Conservation (phyloP, 2,888 invertebrate genomes). For the Augiades crinisus region DNA sequence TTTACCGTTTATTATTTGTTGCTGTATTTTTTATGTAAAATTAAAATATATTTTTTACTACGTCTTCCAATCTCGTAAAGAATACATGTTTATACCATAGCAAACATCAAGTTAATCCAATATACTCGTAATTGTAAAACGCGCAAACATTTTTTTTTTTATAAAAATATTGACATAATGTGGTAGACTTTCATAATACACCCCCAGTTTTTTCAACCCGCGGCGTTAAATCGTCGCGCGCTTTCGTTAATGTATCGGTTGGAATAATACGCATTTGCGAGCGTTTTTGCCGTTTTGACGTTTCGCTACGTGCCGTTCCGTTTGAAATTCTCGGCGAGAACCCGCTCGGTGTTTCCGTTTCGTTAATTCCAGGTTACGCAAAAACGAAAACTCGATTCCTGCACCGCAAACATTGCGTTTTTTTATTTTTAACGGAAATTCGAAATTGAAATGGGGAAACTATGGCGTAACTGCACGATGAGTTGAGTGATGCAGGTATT, state of each 20-base stretch:
- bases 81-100: too few relatives aligned
- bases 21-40: too few relatives aligned
- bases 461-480: constrained; percentile 13
- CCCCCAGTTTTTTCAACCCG: constrained; percentile 52
- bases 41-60: too few relatives aligned
- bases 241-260: constrained; percentile 61
- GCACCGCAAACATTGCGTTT: constrained; percentile 21
- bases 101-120: too few relatives aligned
- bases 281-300: constrained; percentile 23
- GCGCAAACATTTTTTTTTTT: neutral
- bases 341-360: constrained; percentile 21
- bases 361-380: constrained; percentile 23
- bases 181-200: too few relatives aligned
- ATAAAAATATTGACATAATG: too few relatives aligned
- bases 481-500: constrained; percentile 19
- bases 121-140: too few relatives aligned
- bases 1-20: too few relatives aligned
- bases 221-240: constrained; percentile 54
- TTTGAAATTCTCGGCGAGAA: constrained; percentile 23
- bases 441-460: constrained; percentile 19
- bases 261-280: constrained; percentile 47
- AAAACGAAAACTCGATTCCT: constrained; percentile 22
- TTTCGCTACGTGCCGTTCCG: constrained; percentile 29
- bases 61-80: too few relatives aligned
- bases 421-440: constrained; percentile 16